Base-by-base conservation (phyloP, 2,797 vertebrate genomes). In the Enteromius argenteus region DNA sequence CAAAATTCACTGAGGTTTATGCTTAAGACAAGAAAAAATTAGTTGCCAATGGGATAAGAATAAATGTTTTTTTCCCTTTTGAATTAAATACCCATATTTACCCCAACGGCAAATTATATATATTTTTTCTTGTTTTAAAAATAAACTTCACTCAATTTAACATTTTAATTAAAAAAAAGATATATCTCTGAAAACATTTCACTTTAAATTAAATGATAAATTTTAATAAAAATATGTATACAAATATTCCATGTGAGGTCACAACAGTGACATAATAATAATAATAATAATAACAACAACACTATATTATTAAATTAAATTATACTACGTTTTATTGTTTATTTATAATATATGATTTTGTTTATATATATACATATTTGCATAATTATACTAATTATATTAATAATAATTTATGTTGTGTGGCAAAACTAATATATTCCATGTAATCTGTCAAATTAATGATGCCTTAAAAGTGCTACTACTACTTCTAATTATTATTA, bases 31-130 rank as follows among this genome's bases (percentile, higher is more conserved):
- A 14, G 13, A 23, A n/a, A 44, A 27, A 42, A 32, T 0, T 0
- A 9, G 2, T 30, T 49, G 15, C 69, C 42, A 72, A 11, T 72
- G 69, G n/a, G 23, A 49, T 49, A 13, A 10, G 27, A 74, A 35
- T 1, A 21, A 32, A 53, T 1, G 32, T 53, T 5, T 21, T 14
- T 71, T 42, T 8, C 15, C 4, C 11, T 15, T 58, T 56, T 76
- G 3, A 76, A 76, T 39, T 58, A 58, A 56, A 37, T 39, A 39
- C 19, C 11, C 51, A n/a, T 58, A 75, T 75, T 75, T 75, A 56
- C 13, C 51, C 49, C 30, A 53, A n/a, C 14, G 49, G 49, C 72
- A 5, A 35, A 32, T 13, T 0, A 56, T 3, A 4, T 0, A 5
- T 15, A 4, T 42, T 42, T 46, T 46, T 44, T 23, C n/a, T 53